Percentiles rank a stretch among this genome's conserved stretches.
phyloP scores from a whole-genome alignment of 1,140 invertebrate genomes.

The Chelonus insularis region DNA sequence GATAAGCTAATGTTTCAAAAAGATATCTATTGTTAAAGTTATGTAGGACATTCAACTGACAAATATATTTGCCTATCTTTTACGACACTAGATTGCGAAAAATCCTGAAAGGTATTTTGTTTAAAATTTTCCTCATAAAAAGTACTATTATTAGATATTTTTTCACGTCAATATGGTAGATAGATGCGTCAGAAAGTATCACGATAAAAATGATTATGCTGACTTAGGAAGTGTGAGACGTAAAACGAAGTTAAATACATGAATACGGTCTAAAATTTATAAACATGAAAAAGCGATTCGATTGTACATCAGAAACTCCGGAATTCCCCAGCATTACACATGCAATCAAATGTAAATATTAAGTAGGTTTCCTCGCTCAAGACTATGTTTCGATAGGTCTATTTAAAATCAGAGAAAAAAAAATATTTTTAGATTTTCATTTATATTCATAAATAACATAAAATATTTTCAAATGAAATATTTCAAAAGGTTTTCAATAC shows the following conservation, averaged over 20 bases:
- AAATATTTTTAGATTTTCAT: too few relatives aligned
- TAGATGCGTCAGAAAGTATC: too few relatives aligned
- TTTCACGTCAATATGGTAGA: too few relatives aligned
- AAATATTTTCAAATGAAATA: too few relatives aligned
- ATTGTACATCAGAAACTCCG: neutral
- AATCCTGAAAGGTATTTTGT: neutral
- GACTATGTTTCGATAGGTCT: neutral
- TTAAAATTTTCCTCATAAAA: too few relatives aligned
- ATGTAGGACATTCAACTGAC: slow-evolving; percentile 3
- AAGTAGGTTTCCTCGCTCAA: neutral
- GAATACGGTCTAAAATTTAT: too few relatives aligned
- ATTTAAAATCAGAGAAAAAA: neutral
- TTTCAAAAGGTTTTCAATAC: too few relatives aligned
- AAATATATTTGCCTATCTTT: neutral
- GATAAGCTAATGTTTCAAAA: neutral
- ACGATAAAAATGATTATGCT: neutral
- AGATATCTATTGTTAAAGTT: neutral
- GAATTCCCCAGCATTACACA: neutral
- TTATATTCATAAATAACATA: too few relatives aligned
- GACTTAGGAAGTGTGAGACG: neutral
- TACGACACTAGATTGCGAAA: neutral
- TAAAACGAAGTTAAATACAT: too few relatives aligned
- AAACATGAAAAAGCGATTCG: neutral
- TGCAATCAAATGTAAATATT: neutral
- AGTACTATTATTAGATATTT: too few relatives aligned